Conservation (phyloP, 2,888 invertebrate genomes). For the Bombylius discolor region DNA sequence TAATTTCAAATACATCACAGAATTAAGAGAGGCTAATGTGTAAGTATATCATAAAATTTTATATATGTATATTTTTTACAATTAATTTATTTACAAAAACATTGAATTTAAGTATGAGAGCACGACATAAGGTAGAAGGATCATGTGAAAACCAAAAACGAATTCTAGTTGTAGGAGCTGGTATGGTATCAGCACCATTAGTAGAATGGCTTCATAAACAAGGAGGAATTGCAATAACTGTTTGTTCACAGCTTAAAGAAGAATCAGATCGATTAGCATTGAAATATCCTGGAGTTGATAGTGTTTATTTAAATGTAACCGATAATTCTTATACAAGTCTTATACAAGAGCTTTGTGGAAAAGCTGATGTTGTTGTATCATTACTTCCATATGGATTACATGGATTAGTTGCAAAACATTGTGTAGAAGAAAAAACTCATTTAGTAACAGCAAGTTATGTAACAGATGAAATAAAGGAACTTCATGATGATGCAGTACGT, state of each 20-base stretch:
- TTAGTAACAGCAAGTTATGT: slow-evolving; percentile 96
- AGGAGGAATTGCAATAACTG: slow-evolving; percentile 63
- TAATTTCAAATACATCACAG: slow-evolving; percentile 88
- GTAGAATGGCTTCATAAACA: slow-evolving; percentile 88
- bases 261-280: slow-evolving; percentile 75
- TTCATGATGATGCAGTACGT: slow-evolving; percentile 72
- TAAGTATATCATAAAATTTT: slow-evolving; percentile 25
- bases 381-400: slow-evolving; percentile 86
- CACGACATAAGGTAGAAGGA: slow-evolving; percentile 60
- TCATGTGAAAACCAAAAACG: slow-evolving; percentile 48
- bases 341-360: slow-evolving; percentile 51
- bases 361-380: slow-evolving; percentile 68
- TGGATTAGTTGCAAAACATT: slow-evolving; percentile 70
- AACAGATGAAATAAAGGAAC: slow-evolving; percentile 64
- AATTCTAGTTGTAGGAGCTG: slow-evolving; percentile 87
- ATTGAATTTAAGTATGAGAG: slow-evolving; percentile 39
- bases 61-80: too few species aligned
- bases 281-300: slow-evolving; percentile 62
- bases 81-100: too few species aligned
- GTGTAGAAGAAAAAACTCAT: slow-evolving; percentile 74
- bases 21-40: slow-evolving; percentile 58
- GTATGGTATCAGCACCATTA: slow-evolving; percentile 85
- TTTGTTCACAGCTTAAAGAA: slow-evolving; percentile 77
- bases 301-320: slow-evolving; percentile 69
- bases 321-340: slow-evolving; percentile 50